Conservation (phyloP, 2,888 invertebrate genomes). For the Caenorhabditis doughertyi region DNA sequence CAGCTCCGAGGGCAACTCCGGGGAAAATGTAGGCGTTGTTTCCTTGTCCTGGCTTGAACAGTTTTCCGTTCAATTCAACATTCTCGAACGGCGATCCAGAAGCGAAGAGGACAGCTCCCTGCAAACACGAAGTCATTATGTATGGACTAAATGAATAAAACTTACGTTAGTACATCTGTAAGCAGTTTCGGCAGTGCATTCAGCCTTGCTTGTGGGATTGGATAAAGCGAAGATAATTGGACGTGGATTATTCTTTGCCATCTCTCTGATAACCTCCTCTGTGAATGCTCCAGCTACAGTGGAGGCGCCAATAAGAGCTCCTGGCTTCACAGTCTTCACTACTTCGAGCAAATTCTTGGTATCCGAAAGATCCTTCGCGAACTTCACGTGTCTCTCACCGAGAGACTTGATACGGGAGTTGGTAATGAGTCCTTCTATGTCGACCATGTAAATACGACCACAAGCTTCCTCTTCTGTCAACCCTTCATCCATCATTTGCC, state of each 20-base stretch:
- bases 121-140: slow-evolving; percentile 83
- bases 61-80: slow-evolving; percentile 89
- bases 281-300: slow-evolving; percentile 97
- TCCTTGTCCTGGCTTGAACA: slow-evolving; percentile 94
- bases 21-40: slow-evolving; percentile 99
- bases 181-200: slow-evolving; percentile 99
- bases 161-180: slow-evolving; percentile 91
- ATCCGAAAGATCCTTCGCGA: slow-evolving; percentile 86
- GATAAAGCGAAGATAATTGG: slow-evolving; percentile 98
- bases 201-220: slow-evolving; percentile 98
- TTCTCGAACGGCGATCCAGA: slow-evolving; percentile 97
- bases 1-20: slow-evolving; percentile 93
- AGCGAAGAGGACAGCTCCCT: slow-evolving; percentile 95
- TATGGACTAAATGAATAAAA: slow-evolving; percentile 64
- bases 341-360: slow-evolving; percentile 90
- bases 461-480: slow-evolving; percentile 89
- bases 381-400: slow-evolving; percentile 71
- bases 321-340: slow-evolving; percentile 90
- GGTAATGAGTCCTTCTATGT: slow-evolving; percentile 95
- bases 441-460: slow-evolving; percentile 93
- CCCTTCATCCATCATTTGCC: slow-evolving; percentile 92
- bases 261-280: slow-evolving; percentile 89
- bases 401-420: slow-evolving; percentile 84
- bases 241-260: slow-evolving; percentile 90
- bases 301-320: slow-evolving; percentile 91